A percentile compares a stretch with the other conserved stretches of the same genome.
phyloP scores from a whole-genome alignment of 2,888 invertebrate genomes.

The Mongoloraphidia duomilia region DNA sequence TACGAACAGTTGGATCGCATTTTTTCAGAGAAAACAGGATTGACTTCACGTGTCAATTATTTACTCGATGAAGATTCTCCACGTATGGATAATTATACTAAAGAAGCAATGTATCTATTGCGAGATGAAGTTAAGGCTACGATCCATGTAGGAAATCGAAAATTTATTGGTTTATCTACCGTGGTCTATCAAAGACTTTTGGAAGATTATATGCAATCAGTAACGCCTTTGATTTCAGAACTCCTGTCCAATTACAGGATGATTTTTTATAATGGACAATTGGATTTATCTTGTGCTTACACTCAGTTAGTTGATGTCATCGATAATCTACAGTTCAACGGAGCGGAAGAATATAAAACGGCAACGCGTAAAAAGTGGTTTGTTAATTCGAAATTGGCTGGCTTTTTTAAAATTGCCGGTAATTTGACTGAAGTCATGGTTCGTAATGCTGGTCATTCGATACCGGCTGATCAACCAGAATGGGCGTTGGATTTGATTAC shows the following conservation, averaged over 20 bases:
- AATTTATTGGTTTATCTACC: neutral
- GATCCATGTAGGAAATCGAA: constrained; percentile 8
- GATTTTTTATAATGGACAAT: constrained; percentile 1
- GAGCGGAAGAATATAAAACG: too few species aligned
- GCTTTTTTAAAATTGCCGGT: too few species aligned
- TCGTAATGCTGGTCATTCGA: too few species aligned
- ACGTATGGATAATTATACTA: neutral
- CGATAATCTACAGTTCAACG: too few species aligned
- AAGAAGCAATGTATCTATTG: neutral
- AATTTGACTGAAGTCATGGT: too few species aligned
- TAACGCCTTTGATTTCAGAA: neutral
- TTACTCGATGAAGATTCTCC: constrained; percentile 10
- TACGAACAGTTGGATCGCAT: constrained; percentile 22
- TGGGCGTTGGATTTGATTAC: too few species aligned
- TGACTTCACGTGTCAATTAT: constrained; percentile 12
- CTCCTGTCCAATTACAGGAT: constrained; percentile 1
- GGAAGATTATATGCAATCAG: constrained; percentile 1
- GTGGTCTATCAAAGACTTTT: neutral
- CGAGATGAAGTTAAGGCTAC: neutral
- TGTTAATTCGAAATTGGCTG: too few species aligned
- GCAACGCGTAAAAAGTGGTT: too few species aligned
- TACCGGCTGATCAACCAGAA: too few species aligned
- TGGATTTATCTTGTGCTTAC: neutral
- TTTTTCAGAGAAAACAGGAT: constrained; percentile 11
- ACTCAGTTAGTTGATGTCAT: too few species aligned